These are phyloP conservation scores for Lumbricus terrestris DNA, from an alignment of 2,888 invertebrate genomes.

Conservation along the genomic window DNA sequence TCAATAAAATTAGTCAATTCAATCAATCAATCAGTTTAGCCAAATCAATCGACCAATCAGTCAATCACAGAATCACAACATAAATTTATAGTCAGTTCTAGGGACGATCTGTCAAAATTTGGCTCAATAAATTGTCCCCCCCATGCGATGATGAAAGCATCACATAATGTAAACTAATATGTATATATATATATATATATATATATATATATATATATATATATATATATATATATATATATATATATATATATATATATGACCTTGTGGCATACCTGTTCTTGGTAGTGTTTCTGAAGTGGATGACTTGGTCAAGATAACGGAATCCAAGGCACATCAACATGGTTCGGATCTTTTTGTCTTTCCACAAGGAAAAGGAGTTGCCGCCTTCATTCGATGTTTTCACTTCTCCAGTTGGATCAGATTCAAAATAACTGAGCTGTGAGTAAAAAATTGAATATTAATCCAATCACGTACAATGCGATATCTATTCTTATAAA, in stretches of 20 bases:
- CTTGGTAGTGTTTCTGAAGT: constrained; percentile 3
- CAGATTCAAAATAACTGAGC: not conserved
- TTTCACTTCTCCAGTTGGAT: not conserved
- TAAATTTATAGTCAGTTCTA: not conserved
- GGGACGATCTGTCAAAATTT: not conserved
- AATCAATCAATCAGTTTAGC: too few species aligned
- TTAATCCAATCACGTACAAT: not conserved
- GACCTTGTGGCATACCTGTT: not conserved
- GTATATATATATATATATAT: too few species aligned
- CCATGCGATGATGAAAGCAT: not conserved
- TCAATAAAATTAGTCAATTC: too few species aligned
- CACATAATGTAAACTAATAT: not conserved
- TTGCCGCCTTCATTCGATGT: not conserved
- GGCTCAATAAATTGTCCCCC: not conserved
- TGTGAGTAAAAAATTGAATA: not conserved
- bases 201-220: too few species aligned
- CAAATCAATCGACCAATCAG: too few species aligned
- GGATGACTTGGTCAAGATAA: not conserved
- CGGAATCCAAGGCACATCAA: not conserved
- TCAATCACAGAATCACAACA: too few species aligned
- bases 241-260: too few species aligned
- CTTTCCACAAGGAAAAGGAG: not conserved
- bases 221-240: too few species aligned
- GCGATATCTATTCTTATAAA: not conserved
- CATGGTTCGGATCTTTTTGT: not conserved